Conservation (phyloP, 2,113 vertebrate genomes). For the Hippotragus niger region DNA sequence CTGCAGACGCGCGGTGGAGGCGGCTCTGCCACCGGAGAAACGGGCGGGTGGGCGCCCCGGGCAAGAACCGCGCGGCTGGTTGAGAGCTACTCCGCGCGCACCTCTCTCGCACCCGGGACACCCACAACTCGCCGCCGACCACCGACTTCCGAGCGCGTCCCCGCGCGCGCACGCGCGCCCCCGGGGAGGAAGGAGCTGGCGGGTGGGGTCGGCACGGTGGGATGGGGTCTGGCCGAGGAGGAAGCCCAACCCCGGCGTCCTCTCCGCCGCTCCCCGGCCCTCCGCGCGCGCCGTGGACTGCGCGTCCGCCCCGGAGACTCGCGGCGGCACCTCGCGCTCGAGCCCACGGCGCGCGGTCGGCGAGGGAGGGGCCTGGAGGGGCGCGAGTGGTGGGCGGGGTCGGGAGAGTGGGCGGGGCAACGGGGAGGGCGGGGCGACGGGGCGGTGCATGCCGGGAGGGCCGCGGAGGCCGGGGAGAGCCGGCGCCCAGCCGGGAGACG, state of each 20-base stretch:
- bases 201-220: conserved; percentile 55
- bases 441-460: conserved; percentile 63
- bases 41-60: background rate
- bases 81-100: background rate
- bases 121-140: conserved; percentile 30
- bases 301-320: background rate
- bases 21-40: background rate
- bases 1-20: background rate
- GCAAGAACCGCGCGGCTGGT: background rate
- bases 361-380: background rate
- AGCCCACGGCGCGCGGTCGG: background rate
- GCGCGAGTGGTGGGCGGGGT: background rate
- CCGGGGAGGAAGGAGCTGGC: conserved; percentile 41
- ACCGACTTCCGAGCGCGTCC: conserved; percentile 70
- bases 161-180: conserved; percentile 50
- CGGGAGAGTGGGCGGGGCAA: background rate
- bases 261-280: background rate
- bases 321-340: background rate
- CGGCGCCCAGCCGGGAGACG: background rate
- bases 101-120: background rate
- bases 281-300: background rate
- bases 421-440: background rate
- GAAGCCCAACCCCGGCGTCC: conserved; percentile 29
- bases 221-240: conserved; percentile 38
- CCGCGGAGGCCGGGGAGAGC: background rate